phyloP scores from a whole-genome alignment of 2,113 vertebrate genomes.

The Rhizomys pruinosus region DNA sequence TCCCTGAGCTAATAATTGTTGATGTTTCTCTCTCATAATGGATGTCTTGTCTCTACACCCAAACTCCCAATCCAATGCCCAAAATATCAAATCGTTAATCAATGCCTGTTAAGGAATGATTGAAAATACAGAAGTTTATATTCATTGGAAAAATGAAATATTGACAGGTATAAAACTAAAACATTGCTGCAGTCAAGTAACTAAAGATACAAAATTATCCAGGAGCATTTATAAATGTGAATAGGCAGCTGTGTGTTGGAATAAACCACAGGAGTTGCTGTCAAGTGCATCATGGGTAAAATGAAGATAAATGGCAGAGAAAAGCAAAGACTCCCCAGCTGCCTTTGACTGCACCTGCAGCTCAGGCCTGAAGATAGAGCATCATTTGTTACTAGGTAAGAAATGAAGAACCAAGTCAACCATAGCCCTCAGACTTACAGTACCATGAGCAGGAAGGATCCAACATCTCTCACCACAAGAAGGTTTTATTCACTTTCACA shows the following conservation, averaged over 20 bases:
- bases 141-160: conserved; percentile 16
- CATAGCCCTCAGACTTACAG: conserved; percentile 77
- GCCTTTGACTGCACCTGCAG: too few species aligned
- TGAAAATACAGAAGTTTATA: conserved; percentile 15
- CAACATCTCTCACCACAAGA: conserved; percentile 72
- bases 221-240: neutral
- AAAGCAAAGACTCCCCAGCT: neutral
- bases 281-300: conserved; percentile 25
- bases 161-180: neutral
- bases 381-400: conserved; percentile 76
- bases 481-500: conserved; percentile 78
- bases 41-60: neutral
- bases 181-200: neutral
- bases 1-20: neutral
- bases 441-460: conserved; percentile 81
- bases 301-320: neutral
- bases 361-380: too few species aligned
- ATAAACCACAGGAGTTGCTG: neutral
- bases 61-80: neutral
- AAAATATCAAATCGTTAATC: neutral
- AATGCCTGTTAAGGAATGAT: conserved; percentile 28
- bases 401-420: conserved; percentile 78
- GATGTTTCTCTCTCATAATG: neutral
- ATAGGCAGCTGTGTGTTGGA: neutral
- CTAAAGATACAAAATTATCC: neutral